Evolutionary conservation across 2,888 invertebrate species (phyloP).

Genomic region (Cosmia pyralina): DNA sequence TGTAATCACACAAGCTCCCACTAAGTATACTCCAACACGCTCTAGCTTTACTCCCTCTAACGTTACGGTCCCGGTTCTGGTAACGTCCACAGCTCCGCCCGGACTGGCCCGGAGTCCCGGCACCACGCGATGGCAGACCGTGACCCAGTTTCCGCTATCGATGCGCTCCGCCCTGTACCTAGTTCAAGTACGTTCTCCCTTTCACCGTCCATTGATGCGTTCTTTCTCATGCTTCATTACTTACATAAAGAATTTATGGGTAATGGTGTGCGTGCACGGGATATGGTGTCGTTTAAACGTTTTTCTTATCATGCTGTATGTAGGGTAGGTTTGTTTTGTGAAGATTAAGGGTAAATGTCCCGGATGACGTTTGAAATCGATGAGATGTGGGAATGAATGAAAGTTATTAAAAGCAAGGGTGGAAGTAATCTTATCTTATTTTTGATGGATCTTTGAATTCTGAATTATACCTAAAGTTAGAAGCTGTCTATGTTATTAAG

Average conservation of each 20-base stretch:
- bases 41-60: slow-evolving; percentile 25
- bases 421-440: slow-evolving; percentile 2
- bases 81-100: slow-evolving; percentile 53
- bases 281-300: slow-evolving; percentile 15
- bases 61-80: slow-evolving; percentile 28
- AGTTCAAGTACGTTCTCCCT: slow-evolving; percentile 82
- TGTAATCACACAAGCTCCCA: slow-evolving; percentile 25
- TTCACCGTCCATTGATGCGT: slow-evolving; percentile 78
- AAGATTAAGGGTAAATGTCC: slow-evolving; percentile 29
- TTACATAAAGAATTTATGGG: slow-evolving; percentile 41
- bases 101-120: slow-evolving; percentile 58
- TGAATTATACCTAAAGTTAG: not conserved
- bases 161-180: slow-evolving; percentile 73
- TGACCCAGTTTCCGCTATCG: slow-evolving; percentile 84
- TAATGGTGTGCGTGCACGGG: slow-evolving; percentile 44
- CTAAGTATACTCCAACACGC: slow-evolving; percentile 48
- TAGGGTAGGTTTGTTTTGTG: not conserved
- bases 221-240: slow-evolving; percentile 59
- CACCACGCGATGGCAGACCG: slow-evolving; percentile 75
- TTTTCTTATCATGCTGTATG: slow-evolving; percentile 34
- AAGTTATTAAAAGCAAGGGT: not conserved
- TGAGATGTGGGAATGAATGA: slow-evolving; percentile 1
- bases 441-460: not conserved
- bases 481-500: not conserved
- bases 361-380: slow-evolving; percentile 24